These are phyloP conservation scores for Prionace glauca DNA, from an alignment of 2,797 vertebrate species.

Conservation along the genomic window DNA sequence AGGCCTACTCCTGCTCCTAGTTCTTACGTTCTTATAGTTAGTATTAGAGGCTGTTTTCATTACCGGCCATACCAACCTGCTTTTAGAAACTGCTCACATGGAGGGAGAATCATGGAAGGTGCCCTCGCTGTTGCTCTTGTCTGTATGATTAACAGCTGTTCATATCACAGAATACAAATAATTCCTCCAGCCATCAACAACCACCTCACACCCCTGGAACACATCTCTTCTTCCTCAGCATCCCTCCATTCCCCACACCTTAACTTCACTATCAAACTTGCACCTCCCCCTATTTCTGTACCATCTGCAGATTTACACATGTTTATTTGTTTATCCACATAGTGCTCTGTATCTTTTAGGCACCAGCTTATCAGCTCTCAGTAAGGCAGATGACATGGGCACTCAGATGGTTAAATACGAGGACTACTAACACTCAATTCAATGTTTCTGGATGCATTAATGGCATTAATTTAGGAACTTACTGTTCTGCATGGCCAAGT, in stretches of 20 bases:
- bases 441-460: not conserved
- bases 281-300: not conserved
- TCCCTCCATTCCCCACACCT: not conserved
- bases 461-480: not conserved
- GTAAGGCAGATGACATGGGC: not conserved
- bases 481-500: not conserved
- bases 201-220: not conserved
- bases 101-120: constrained; percentile 51
- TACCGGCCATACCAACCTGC: not conserved
- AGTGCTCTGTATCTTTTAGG: not conserved
- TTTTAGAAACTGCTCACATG: constrained; percentile 41
- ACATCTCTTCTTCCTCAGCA: not conserved
- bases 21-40: too few species aligned
- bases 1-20: too few species aligned
- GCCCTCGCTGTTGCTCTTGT: constrained; percentile 42
- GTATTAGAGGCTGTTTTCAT: not conserved
- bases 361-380: not conserved
- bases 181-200: not conserved
- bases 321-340: not conserved
- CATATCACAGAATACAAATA: constrained; percentile 20
- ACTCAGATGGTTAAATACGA: not conserved
- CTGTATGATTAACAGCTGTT: constrained; percentile 38
- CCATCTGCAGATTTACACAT: not conserved
- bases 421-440: not conserved
- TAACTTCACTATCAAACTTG: not conserved